Evolutionary conservation across 2,888 invertebrate species (phyloP), one percentile per base, ranked within the genome.

Genomic region (Dicranocentrus wangi): DNA sequence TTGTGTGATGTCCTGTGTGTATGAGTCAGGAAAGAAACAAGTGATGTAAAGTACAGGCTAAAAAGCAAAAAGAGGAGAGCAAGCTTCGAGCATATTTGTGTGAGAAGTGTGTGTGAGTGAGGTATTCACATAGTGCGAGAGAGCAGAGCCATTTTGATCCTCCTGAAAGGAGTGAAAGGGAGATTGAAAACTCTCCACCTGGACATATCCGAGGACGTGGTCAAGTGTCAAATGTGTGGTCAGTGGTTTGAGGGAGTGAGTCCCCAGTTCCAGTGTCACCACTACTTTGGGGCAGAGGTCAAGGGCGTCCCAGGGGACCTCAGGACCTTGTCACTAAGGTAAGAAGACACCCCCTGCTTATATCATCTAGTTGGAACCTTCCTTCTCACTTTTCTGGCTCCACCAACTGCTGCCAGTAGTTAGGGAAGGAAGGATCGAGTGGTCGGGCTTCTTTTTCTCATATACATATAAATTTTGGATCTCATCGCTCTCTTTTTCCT

Each of bases 391-490:
- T 43, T 43, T 28, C 28, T 60, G 69, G 69, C 69, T 42, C 23
- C 69, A 23, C 51, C 47, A 77, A 61, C 32, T 23, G 32, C 17
- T 32, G n/a, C 55, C 25, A 51, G 51, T 51, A 28, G 60, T 61
- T 69, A 82, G 84, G 84, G 84, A 81, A 84, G 84, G 84, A 84
- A 84, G 84, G 73, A 73, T 81, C 78, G 77, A 82, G 82, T 82
- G 73, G 28, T 27, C 72, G 61, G 61, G 61, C 61, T 61, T 32
- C 61, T 61, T 61, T 10, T 61, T 61, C 15, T 61, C 13, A 51
- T 17, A 28, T 61, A 32, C 10, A 60, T 60, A 17, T 61, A 61
- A 7, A 32, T 61, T 61, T 15, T 61, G 19, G 28, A 28, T n/a
- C 39, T 28, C 28, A 13, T 58, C 58, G 27, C 58, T 58, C 58